These are phyloP conservation scores for Psephotus haematonotus DNA, from an alignment of 2,113 vertebrate genomes.

Conservation along the genomic window DNA sequence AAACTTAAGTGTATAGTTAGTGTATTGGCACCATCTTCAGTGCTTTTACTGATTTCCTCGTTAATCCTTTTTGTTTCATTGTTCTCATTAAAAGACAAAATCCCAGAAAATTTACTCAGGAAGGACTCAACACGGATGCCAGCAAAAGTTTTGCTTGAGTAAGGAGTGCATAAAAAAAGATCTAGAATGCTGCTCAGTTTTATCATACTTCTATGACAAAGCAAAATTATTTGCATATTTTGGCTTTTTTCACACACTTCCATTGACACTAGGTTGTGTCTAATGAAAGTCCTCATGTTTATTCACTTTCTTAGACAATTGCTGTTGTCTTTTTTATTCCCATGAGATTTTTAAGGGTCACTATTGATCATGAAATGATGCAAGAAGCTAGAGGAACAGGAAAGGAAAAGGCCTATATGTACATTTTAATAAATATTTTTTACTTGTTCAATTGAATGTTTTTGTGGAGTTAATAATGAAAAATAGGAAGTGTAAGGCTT, in stretches of 20 bases:
- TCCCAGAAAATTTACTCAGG: background rate
- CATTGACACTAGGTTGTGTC: background rate
- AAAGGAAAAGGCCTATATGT: background rate
- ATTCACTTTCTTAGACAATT: background rate
- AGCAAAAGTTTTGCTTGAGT: background rate
- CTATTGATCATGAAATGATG: background rate
- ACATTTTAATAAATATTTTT: background rate
- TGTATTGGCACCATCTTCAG: background rate
- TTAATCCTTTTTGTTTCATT: background rate
- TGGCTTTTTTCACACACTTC: background rate
- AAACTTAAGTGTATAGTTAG: background rate
- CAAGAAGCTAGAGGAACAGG: background rate
- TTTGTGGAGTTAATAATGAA: background rate
- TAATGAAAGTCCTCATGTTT: background rate
- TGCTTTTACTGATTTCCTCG: background rate
- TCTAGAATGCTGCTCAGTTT: background rate
- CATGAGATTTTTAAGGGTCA: background rate
- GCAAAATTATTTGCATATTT: background rate
- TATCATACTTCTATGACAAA: background rate
- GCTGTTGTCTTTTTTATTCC: background rate
- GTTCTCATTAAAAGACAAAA: background rate
- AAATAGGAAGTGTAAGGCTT: background rate
- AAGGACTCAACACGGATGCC: background rate
- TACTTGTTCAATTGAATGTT: background rate
- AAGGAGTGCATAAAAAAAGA: background rate